Evolutionary conservation across 2,797 vertebrate species (phyloP).

Genomic region (Phylloscopus collybita): DNA sequence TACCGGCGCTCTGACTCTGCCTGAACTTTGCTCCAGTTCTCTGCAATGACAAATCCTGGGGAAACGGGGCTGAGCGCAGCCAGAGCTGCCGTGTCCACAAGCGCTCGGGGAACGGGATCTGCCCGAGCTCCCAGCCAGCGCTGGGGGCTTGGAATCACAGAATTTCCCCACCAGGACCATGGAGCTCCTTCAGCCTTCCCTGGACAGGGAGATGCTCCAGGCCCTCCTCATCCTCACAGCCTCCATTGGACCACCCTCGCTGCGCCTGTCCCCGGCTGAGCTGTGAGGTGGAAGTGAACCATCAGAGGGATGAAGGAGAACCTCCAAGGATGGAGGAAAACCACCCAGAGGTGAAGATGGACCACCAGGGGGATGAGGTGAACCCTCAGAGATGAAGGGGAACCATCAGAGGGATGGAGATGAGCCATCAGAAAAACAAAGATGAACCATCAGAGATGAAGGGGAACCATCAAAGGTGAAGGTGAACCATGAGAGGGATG

Average conservation of each 20-base stretch:
- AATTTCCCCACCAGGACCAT: neutral
- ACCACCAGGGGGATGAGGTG: neutral
- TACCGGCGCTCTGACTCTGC: neutral
- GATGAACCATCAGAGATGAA: neutral
- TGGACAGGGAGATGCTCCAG: neutral
- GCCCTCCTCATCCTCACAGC: neutral
- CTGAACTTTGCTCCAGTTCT: constrained; percentile 40
- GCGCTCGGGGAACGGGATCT: neutral
- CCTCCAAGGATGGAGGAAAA: neutral
- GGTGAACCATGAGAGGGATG: neutral
- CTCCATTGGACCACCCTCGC: neutral
- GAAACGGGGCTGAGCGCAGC: neutral
- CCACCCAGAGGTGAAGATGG: neutral
- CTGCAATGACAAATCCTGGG: neutral
- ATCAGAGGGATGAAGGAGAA: neutral
- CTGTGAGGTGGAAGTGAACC: neutral
- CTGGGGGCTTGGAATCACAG: neutral
- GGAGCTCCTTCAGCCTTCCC: neutral
- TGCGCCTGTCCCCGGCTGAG: accelerated
- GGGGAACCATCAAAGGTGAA: neutral
- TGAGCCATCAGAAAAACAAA: neutral
- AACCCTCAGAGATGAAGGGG: too few relatives aligned
- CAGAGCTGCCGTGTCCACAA: neutral
- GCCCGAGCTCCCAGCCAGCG: neutral
- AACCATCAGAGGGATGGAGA: neutral